Evolutionary conservation across 2,797 vertebrate species (phyloP), one percentile per base, ranked within the genome.

Genomic region (Graptemys geographica): DNA sequence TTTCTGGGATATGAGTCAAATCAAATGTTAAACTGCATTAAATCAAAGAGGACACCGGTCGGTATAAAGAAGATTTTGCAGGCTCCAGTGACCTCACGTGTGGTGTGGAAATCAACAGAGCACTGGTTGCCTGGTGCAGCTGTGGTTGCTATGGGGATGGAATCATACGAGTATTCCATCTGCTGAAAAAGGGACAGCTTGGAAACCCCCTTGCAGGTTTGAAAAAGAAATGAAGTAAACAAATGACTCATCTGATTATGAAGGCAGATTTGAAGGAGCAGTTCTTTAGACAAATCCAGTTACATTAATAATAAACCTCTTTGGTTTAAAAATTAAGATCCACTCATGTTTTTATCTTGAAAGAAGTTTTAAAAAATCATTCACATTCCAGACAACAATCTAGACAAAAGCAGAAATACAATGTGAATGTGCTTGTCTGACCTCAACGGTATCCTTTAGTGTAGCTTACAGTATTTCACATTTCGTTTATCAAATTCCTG

Each of bases 161-260:
- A 95, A 95, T 97, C 98, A 93, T 96, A 90, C 56, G 93, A 96
- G 96, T 96, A 90, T 96, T 97, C 97, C 96, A 98, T 98, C 97
- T 98, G 97, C 94, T 92, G n/a, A 94, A 95, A 94, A 90, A 93
- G 93, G 95, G 92, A 97, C 94, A 95, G 96, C 86, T 95, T 89
- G 89, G 93, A 95, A 97, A 92, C 88, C 87, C 89, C 92, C 57
- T 95, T 0, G 2, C 57, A 95, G 94, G 83, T 94, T 41, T 96
- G 65, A 84, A 94, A 96, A 95, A 94, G 94, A 91, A 78, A 91
- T 88, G 88, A 96, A 94, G 95, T 93, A 92, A 95, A 90, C 78
- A 93, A 95, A 94, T 90, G 76, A 92, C 86, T 98, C 93, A 41
- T 97, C 93, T 95, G 72, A 56, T 94, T 89, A 72, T 74, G 79